Evolutionary conservation across 2,888 invertebrate genomes (phyloP), one percentile per base, ranked within the genome.

Genomic region (Xestia rhomboidea): DNA sequence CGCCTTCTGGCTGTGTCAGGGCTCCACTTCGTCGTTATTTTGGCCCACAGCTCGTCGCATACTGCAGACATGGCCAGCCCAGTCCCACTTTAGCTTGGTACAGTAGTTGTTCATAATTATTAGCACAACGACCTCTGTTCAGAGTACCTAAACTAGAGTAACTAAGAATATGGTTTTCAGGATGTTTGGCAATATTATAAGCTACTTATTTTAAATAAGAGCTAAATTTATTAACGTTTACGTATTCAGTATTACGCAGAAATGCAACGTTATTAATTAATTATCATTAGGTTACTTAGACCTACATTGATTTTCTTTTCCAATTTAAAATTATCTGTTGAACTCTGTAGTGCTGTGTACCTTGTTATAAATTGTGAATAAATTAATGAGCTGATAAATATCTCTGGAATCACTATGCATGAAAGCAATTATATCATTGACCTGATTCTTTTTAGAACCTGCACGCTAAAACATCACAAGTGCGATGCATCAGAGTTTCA

Each of bases 401-500:
- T 24, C 10, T 24, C 24, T 51, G 51, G 51, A n/a, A 54, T 13
- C 24, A 10, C 4, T 54, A 27, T 54, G 6, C 6, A n/a, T 27
- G n/a, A n/a, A 54, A n/a, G 54, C 13, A 6, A 57, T 57, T 15
- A 6, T 15, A 27, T 57, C 38, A 5, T 11, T 51, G 57, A 15
- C 76, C 77, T 66, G 24, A 24, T 66, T 60, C 0, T 49, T 51
- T 75, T 41, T 27, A 46, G 11, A 83, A 54, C 57, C 38, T 46
- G 46, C 34, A 38, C 44, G 11, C 60, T 30, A 51, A 67, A 67
- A 60, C 27, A 57, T 21, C 27, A 57, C 27, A 68, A 27, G 21
- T 49, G 49, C 46, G 7, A 49, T 68, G 38, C 83, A 68, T 68
- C 30, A 83, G 18, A 83, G 34, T 83, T 83, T 18, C 8, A 77